phyloP scores from a whole-genome alignment of 2,797 vertebrate species.

The Gastrophryne carolinensis region DNA sequence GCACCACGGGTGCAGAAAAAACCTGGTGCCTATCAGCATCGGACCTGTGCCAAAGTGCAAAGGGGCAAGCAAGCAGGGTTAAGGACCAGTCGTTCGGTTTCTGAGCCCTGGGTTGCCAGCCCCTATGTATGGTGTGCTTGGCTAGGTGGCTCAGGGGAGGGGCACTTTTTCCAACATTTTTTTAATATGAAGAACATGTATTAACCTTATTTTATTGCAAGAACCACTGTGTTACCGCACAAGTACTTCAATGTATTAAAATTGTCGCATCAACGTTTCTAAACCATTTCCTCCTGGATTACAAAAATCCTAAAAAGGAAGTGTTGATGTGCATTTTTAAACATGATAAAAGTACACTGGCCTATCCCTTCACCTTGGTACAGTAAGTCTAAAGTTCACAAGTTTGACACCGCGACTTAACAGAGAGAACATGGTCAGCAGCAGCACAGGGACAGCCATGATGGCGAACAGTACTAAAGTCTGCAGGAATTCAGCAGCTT shows the following conservation, averaged over 20 bases:
- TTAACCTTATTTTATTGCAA: not conserved
- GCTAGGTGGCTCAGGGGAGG: not conserved
- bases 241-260: not conserved
- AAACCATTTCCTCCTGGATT: not conserved
- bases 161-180: not conserved
- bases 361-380: not conserved
- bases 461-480: conserved; percentile 10
- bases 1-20: no score
- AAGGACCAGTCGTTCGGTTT: no score
- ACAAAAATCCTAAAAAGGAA: not conserved
- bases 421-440: conserved; percentile 18
- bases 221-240: not conserved
- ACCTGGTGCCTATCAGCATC: no score
- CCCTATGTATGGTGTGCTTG: no score
- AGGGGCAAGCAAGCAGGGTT: no score
- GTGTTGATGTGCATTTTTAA: not conserved
- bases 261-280: not conserved
- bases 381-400: not conserved
- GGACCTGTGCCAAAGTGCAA: no score
- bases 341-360: not conserved
- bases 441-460: not conserved
- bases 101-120: no score
- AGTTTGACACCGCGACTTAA: not conserved
- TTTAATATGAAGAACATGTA: not conserved
- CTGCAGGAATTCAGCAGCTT: conserved; percentile 32